Evolutionary conservation across 2,113 vertebrate species (phyloP), one percentile per base, ranked within the genome.

Genomic region (Benitochromis conjunctus): DNA sequence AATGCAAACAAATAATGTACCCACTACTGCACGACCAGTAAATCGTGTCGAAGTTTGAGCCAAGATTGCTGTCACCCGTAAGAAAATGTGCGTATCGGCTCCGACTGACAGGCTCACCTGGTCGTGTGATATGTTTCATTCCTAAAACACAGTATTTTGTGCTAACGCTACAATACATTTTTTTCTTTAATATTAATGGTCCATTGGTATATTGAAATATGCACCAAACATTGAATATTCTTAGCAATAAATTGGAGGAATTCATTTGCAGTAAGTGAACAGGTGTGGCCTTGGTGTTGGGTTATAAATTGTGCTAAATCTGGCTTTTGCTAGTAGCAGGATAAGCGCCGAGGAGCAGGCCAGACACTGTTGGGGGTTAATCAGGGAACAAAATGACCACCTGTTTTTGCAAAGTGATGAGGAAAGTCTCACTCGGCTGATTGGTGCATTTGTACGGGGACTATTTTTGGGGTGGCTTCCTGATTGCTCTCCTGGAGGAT

Each of bases 361-460:
- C 92, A 87, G 81, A 81, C 85, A 34, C 86, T n/a, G 86, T 55
- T 62, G 90, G 89, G 85, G 92, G 91, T 87, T 94, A 92, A 94
- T 92, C 88, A 91, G 80, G 88, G 91, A 92, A 88, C 92, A 93
- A 90, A 94, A 90, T 92, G 88, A 90, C 93, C 94, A 93, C 90
- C 92, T 93, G 91, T 90, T 92, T 92, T 83, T 88, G 84, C 79
- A 76, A 87, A 71, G 62, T 31, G 26, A 90, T 51, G 84, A 91
- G 84, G 88, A 89, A 89, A 85, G 82, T 84, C 86, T 88, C 89
- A 64, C 80, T 81, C 58, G 43, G 93, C 89, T 91, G 90, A 94
- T 91, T 92, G 93, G 82, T 48, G 81, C 89, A 91, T 88, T 90
- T 87, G 58, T 85, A 62, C n/a, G 9, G 78, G 83, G 76, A 85